Conservation (phyloP, 2,797 vertebrate genomes). For the Lithobates sylvaticus region DNA sequence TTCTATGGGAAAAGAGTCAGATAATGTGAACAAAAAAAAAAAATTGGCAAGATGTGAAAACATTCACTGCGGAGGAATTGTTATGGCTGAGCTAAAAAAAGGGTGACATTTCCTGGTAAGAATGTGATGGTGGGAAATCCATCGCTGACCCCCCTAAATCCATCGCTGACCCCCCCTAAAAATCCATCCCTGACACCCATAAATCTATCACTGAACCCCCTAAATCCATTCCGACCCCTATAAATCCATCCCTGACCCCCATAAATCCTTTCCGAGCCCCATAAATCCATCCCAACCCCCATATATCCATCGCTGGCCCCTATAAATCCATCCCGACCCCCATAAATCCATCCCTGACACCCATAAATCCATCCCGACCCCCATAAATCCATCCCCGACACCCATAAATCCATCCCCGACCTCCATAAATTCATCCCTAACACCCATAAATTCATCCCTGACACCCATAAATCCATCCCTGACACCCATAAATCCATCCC, state of each 20-base stretch:
- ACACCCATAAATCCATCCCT: neutral
- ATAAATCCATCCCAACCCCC: neutral
- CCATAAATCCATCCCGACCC: neutral
- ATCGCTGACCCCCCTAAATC: neutral
- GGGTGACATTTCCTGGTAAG: neutral
- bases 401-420: neutral
- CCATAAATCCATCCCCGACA: neutral
- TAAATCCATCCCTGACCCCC: neutral
- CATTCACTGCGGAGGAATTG: neutral
- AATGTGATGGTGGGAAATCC: neutral
- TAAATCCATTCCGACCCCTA: neutral
- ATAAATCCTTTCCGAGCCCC: neutral
- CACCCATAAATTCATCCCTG: neutral
- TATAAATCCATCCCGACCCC: neutral
- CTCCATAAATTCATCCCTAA: neutral
- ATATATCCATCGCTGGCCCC: neutral
- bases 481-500: neutral
- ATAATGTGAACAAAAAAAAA: conserved; percentile 25
- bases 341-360: neutral
- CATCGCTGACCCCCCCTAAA: neutral
- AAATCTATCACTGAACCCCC: neutral
- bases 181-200: neutral
- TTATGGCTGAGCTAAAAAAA: neutral
- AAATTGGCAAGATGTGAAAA: conserved; percentile 37
- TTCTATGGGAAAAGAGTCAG: conserved; percentile 47